Base-by-base conservation (phyloP, 1,140 invertebrate genomes). In the Acyrthosiphon pisum region DNA sequence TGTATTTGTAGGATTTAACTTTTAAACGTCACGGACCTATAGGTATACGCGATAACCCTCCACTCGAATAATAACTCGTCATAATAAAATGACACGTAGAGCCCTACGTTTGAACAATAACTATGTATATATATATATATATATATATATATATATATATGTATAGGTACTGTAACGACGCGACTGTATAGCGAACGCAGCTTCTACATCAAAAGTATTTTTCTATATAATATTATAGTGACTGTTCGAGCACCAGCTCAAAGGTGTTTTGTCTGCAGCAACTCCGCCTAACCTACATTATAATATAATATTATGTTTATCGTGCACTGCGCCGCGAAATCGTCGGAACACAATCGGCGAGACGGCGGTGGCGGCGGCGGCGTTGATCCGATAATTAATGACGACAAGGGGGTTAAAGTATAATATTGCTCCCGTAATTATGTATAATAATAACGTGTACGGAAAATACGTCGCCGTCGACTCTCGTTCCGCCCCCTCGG, bases 341-440 rank as follows among this genome's bases (percentile, higher is more conserved):
- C 60, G n/a, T 76, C 30, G 60, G 20, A 76, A 76, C 60, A 76
- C 60, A 76, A 76, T 76, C n/a, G 60, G 60, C 60, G 60, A 68
- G 60, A 68, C 60, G 60, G n/a, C 60, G 56, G 46, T 26, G 53
- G 53, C 30, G 60, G n/a, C 60, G 30, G n/a, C 14, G 60, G 60
- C 30, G 60, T 76, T n/a, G 60, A 76, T 76, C 60, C 60, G 60
- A 76, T 76, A 76, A 76, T 76, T 76, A 76, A 76, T 76, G 60
- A 76, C 60, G 60, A 76, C 60, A 76, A 76, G 60, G 60, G 60
- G 60, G 30, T 76, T n/a, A 76, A n/a, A 76, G 60, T 76, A 76
- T 76, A 76, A 76, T 76, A 76, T 76, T 76, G 60, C n/a, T 11
- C 60, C 30, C 60, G 60, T 76, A 76, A 76, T 76, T 76, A n/a